Base-by-base conservation (phyloP, 64 coral and sea anemone genomes). In the Montipora sp. region DNA sequence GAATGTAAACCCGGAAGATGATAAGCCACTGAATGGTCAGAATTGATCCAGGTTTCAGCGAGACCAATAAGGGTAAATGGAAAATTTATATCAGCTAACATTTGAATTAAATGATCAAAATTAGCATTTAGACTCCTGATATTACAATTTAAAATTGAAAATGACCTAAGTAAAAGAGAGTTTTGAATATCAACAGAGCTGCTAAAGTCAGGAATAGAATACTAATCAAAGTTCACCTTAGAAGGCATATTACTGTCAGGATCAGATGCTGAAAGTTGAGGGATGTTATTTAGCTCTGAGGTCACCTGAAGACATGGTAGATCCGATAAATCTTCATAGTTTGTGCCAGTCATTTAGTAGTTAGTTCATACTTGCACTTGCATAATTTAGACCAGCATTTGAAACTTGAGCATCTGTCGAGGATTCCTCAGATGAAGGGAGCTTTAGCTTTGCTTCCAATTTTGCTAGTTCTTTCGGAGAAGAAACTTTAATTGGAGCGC, bases 91-190 rank as follows among this genome's bases (percentile, higher is more conserved):
- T 96, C 69, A 70, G 73, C 24, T 23, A 89, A 13, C 22, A 92
- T 59, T 13, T 69, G 49, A 58, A 15, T 68, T 47, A 95, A 83
- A 12, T 61, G 46, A 76, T 88, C 90, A 83, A 66, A 89, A 89
- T 95, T 92, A 95, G 24, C 24, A 24, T 24, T 24, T 24, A 24
- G 24, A 46, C 93, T 89, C 49, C 94, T 87, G 48, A 92, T 83
- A 92, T 95, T 95, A 68, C 65, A 83, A 92, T 95, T 77, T 47
- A 95, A 53, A 43, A 78, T 83, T 72, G 90, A 88, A 59, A 95
- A 95, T 73, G 5, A 53, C 51, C 8, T 53, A 53, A 53, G 51
- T 53, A 53, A 53, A 53, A 53, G 51, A 51, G 57, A 14, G 19
- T 80, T 36, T 65, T 50, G 71, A 43, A 83, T 93, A 47, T 85